Percentiles rank a stretch among this genome's conserved stretches.
These are phyloP conservation scores for Epinotia ramella DNA, from an alignment of 2,888 invertebrate species.

Conservation along the genomic window DNA sequence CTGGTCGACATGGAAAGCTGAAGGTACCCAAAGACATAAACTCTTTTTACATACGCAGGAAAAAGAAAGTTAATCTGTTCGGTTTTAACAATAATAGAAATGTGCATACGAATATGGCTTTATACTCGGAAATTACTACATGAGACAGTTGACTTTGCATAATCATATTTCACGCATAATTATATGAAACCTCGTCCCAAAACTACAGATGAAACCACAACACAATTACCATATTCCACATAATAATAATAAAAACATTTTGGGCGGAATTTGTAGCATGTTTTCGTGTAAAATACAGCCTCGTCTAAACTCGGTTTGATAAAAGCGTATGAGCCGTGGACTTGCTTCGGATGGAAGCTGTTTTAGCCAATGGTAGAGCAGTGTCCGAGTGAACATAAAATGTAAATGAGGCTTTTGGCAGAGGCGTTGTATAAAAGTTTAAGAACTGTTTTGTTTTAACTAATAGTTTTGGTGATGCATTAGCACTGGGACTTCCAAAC, in stretches of 20 bases:
- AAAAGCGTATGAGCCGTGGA: not conserved
- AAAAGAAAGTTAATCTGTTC: too few relatives aligned
- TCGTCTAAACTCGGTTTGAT: conserved; percentile 2
- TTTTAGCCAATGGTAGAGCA: not conserved
- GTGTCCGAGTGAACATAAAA: conserved; percentile 16
- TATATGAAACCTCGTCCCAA: conserved; percentile 27
- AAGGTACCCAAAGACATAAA: too few relatives aligned
- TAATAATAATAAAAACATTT: conserved; percentile 43
- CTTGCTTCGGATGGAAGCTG: not conserved
- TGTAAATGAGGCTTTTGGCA: conserved; percentile 23
- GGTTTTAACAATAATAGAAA: not conserved
- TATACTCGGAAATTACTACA: not conserved
- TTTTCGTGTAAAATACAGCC: conserved; percentile 18
- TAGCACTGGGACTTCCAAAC: not conserved
- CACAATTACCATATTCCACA: conserved; percentile 42
- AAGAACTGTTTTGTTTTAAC: conserved; percentile 11
- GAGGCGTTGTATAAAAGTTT: conserved; percentile 15
- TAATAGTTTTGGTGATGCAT: conserved; percentile 18
- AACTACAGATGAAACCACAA: conserved; percentile 37
- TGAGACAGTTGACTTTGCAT: not conserved
- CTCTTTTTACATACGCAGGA: too few relatives aligned
- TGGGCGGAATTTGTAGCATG: conserved; percentile 17
- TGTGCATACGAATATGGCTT: not conserved
- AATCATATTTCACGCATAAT: conserved; percentile 30
- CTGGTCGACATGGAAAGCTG: too few relatives aligned